Evolutionary conservation across 2,888 invertebrate species (phyloP).

Genomic region (Lutraria lutraria): DNA sequence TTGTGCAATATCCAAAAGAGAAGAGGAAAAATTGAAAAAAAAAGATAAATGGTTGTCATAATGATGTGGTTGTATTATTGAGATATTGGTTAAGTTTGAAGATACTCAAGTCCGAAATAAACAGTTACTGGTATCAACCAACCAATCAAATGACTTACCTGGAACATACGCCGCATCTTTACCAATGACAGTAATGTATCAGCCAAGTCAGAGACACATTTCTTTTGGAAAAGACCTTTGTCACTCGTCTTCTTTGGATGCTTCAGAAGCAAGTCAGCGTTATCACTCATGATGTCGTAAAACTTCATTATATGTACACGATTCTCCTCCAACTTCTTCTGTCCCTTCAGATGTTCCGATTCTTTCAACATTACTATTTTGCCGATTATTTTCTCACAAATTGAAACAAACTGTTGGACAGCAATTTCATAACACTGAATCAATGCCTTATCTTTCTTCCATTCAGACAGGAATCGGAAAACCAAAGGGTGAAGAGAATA

Average conservation of each 20-base stretch:
- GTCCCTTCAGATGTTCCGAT: slow-evolving; percentile 54
- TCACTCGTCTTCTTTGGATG: slow-evolving; percentile 40
- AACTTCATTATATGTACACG: slow-evolving; percentile 55
- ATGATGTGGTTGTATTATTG: no score
- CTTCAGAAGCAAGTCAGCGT: slow-evolving; percentile 28
- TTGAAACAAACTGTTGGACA: slow-evolving; percentile 49
- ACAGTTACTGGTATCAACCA: no score
- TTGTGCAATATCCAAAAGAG: no score
- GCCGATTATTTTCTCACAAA: slow-evolving; percentile 52
- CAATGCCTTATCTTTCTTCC: slow-evolving; percentile 37
- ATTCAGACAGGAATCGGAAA: slow-evolving; percentile 55
- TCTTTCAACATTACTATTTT: slow-evolving; percentile 44
- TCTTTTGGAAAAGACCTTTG: slow-evolving; percentile 53
- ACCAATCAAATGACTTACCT: slow-evolving; percentile 15
- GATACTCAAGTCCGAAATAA: no score
- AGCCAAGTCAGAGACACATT: slow-evolving; percentile 61
- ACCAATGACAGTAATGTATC: slow-evolving; percentile 60
- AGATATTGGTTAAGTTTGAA: no score
- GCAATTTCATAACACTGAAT: slow-evolving; percentile 30
- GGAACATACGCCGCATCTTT: slow-evolving; percentile 59
- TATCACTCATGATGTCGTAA: slow-evolving; percentile 52
- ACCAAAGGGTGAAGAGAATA: slow-evolving; percentile 67
- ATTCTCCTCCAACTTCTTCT: slow-evolving; percentile 50
- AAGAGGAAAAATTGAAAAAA: no score
- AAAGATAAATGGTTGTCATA: no score